Evolutionary conservation across 2,113 vertebrate genomes (phyloP).

Genomic region (Sapajus apella): DNA sequence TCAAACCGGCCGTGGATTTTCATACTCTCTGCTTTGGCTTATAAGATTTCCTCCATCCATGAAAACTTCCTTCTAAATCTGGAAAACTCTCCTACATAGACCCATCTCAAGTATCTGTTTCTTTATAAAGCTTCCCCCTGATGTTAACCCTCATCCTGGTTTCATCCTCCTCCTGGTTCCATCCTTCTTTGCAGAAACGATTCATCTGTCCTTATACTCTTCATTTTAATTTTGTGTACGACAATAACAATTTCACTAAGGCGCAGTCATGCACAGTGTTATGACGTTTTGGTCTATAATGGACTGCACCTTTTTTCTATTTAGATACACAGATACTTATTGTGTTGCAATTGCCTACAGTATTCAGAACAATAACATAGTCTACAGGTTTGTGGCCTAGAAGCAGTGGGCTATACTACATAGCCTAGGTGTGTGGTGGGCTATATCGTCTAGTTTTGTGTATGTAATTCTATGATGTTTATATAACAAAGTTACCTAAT

Average conservation of each 20-base stretch:
- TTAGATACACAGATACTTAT: not conserved
- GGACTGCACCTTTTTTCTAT: not conserved
- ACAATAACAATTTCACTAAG: not conserved
- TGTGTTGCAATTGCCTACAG: not conserved
- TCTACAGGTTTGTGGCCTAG: not conserved
- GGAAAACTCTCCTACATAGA: not conserved
- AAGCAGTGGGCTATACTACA: not conserved
- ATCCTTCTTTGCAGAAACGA: not conserved
- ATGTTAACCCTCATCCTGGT: not conserved
- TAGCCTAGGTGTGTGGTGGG: not conserved
- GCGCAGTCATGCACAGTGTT: not conserved
- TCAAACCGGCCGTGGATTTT: not conserved
- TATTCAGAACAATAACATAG: not conserved
- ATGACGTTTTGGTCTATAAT: not conserved
- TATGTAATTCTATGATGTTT: not conserved
- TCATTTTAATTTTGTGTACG: conserved; percentile 22
- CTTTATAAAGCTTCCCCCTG: not conserved
- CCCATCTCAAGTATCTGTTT: not conserved
- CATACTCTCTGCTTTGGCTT: not conserved
- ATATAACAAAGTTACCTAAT: not conserved
- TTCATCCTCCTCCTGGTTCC: not conserved
- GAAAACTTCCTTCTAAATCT: not conserved
- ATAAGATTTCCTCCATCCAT: not conserved
- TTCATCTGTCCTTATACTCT: not conserved
- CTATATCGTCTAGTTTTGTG: not conserved